Percentiles rank a stretch among this genome's conserved stretches.
phyloP scores from a whole-genome alignment of 2,888 invertebrate species.

The Eupelmus urozonus region DNA sequence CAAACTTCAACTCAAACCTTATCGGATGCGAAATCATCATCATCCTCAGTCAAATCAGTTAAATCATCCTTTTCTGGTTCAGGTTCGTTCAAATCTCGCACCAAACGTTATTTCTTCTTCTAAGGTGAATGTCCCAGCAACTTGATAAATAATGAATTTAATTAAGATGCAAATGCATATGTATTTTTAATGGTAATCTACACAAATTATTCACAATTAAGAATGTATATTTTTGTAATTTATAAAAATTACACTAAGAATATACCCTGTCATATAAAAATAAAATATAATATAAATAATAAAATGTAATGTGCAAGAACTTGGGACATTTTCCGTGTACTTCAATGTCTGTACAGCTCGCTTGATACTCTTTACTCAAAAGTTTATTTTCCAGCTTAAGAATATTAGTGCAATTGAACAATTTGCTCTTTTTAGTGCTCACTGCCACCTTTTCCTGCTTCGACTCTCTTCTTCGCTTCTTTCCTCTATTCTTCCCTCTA shows the following conservation, averaged over 20 bases:
- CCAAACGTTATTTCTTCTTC: conserved; percentile 59
- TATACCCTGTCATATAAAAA: conserved; percentile 29
- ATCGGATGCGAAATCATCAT: conserved; percentile 54
- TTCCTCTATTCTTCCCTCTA: conserved; percentile 45
- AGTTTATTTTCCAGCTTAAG: conserved; percentile 70
- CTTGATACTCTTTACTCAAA: conserved; percentile 63
- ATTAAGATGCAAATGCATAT: conserved; percentile 31
- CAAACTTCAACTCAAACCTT: conserved; percentile 61
- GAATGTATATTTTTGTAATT: conserved; percentile 57
- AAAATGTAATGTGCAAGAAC: conserved; percentile 33
- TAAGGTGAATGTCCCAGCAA: conserved; percentile 59
- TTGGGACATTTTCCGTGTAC: conserved; percentile 59
- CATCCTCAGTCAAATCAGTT: conserved; percentile 56
- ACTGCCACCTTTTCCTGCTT: conserved; percentile 63
- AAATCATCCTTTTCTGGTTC: conserved; percentile 57
- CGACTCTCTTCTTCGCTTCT: conserved; percentile 61
- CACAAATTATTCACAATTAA: conserved; percentile 11
- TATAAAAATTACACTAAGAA: conserved; percentile 29
- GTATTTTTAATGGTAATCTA: conserved; percentile 29
- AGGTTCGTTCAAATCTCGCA: conserved; percentile 60
- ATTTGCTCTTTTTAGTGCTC: background rate
- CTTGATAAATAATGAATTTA: conserved; percentile 39
- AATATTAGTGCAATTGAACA: conserved; percentile 59
- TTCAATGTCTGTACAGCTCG: conserved; percentile 36
- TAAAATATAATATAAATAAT: conserved; percentile 33